phyloP scores from a whole-genome alignment of 2,888 invertebrate genomes.

The Ormyrus nitidulus region DNA sequence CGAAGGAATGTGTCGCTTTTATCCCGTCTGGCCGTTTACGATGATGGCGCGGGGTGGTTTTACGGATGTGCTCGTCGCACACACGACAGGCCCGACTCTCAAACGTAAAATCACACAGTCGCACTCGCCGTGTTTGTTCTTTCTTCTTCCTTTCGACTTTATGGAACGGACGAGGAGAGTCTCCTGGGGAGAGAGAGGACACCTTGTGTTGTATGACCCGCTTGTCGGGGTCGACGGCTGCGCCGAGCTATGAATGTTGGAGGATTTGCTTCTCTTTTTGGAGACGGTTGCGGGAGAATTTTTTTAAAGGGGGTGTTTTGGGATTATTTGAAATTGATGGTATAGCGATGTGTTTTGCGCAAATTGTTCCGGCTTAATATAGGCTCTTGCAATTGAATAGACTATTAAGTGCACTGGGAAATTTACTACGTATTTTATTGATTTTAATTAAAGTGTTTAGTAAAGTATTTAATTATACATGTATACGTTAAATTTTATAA shows the following conservation, averaged over 20 bases:
- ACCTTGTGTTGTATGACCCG: conserved; percentile 21
- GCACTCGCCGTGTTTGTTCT: not conserved
- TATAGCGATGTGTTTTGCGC: no score
- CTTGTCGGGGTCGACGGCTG: not conserved
- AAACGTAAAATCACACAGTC: not conserved
- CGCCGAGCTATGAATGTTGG: not conserved
- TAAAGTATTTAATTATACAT: no score
- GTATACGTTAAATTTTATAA: no score
- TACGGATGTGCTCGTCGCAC: conserved; percentile 3
- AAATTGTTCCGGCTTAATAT: no score
- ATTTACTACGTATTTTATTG: no score
- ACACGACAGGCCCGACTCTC: not conserved
- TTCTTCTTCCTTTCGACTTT: not conserved
- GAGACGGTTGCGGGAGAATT: no score
- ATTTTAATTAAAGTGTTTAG: no score
- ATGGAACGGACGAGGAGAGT: conserved; percentile 48
- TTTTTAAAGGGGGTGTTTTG: no score
- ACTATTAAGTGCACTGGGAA: no score
- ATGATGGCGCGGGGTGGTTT: not conserved
- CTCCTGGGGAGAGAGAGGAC: conserved; percentile 4
- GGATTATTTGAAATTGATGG: no score
- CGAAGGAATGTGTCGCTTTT: not conserved
- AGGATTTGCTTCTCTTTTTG: not conserved
- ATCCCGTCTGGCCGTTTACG: not conserved
- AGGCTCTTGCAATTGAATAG: no score